phyloP scores from a whole-genome alignment of 2,888 invertebrate species.

The Microplitis deprimator region DNA sequence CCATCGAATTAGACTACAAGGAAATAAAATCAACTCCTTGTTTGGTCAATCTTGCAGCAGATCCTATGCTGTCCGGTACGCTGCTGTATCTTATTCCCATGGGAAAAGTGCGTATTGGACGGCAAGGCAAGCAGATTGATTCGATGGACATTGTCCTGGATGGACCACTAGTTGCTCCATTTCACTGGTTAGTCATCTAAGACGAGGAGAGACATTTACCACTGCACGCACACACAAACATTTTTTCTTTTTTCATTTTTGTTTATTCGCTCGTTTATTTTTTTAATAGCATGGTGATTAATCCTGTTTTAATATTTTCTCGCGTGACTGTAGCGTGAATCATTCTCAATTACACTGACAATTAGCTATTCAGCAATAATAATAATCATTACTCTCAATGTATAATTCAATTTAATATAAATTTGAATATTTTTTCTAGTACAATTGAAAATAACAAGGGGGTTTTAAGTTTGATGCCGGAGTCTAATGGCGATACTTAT shows the following conservation, averaged over 20 bases:
- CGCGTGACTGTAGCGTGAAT: constrained; percentile 17
- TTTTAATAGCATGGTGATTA: constrained; percentile 9
- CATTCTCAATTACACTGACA: constrained; percentile 21
- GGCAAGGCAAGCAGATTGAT: constrained; percentile 44
- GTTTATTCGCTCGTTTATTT: constrained; percentile 8
- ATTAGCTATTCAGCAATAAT: not conserved
- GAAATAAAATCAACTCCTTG: constrained; percentile 73
- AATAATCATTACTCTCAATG: not conserved
- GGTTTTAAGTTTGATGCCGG: constrained; percentile 71
- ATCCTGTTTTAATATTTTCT: constrained; percentile 17
- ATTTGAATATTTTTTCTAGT: constrained; percentile 60
- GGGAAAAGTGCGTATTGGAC: constrained; percentile 73
- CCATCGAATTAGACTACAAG: constrained; percentile 71
- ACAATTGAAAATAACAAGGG: constrained; percentile 73
- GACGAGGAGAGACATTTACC: constrained; percentile 6
- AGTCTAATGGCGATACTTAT: constrained; percentile 73
- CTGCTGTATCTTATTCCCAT: constrained; percentile 73
- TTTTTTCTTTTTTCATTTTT: constrained; percentile 19
- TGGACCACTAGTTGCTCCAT: constrained; percentile 76
- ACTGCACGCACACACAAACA: constrained; percentile 11
- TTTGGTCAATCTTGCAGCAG: constrained; percentile 77
- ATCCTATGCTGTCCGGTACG: constrained; percentile 77
- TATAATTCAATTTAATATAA: constrained; percentile 5
- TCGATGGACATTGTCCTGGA: constrained; percentile 75
- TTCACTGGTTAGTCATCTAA: constrained; percentile 75